Base-by-base conservation (phyloP, 1,140 invertebrate species). In the Onthophagus taurus region DNA sequence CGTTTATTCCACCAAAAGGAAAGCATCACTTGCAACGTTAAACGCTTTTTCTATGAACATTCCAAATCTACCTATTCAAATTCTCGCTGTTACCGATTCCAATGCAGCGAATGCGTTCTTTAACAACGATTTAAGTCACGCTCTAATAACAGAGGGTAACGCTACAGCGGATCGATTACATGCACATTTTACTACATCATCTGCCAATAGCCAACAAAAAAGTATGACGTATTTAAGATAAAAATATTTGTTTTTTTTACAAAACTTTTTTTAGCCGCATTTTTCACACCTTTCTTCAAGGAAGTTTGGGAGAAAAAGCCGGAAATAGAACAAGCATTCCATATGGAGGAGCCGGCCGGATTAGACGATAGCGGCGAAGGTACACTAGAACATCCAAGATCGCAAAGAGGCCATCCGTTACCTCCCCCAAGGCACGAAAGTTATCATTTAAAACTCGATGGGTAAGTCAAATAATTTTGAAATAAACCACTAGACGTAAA, bases 221-320 rank as follows among this genome's bases (percentile, higher is more conserved):
- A 85, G 85, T 87, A 65, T 71, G 69, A 72, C 37, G n/a, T n/a
- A n/a, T 18, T 41, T 29, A 41, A 21, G 14, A 13, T 6, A 35
- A 18, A 8, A 18, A 21, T 37, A 4, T 42, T 42, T 42, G 1
- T 8, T 30, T n/a, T 7, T 6, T 8, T 38, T 3, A 3, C 3
- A 18, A 26, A 24, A 2, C 9, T 29, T 6, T 13, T 71, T 77
- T 2, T 65, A 92, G 89, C 89, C 58, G 88, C 89, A 29, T 93
- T 93, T 67, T 97, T 92, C 64, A 90, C 87, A 33, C 90, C 89
- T 37, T 97, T 97, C 69, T 91, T 97, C 67, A 90, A 92, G 64
- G 88, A 91, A 66, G 89, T 91, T 11, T 94, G 89, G 89, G 89
- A 94, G 56, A 87, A 90, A 54, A 94, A 96, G 55, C 87, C 88